Evolutionary conservation across 2,113 vertebrate genomes (phyloP).

Genomic region (Athene noctua): DNA sequence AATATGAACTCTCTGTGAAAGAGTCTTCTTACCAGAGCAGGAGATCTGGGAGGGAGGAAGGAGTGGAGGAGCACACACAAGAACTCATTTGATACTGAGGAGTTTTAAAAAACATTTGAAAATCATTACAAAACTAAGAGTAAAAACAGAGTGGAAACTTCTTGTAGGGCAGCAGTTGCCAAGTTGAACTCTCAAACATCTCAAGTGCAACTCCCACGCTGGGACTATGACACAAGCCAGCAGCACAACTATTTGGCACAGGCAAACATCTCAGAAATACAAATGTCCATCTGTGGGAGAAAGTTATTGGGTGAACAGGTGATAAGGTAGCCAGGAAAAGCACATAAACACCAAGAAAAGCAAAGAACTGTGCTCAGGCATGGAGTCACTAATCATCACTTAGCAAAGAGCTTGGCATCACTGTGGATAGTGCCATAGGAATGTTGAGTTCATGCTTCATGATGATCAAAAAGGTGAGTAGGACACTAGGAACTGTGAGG

Average conservation of each 20-base stretch:
- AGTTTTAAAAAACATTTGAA: neutral
- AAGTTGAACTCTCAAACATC: slow-evolving; percentile 16
- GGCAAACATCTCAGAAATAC: neutral
- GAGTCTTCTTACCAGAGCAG: neutral
- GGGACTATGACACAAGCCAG: slow-evolving; percentile 20
- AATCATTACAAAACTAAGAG: neutral
- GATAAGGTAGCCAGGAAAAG: slow-evolving; percentile 60
- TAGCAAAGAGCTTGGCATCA: neutral
- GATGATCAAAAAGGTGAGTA: neutral
- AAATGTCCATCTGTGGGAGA: slow-evolving; percentile 34
- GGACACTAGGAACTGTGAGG: neutral
- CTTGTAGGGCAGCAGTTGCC: neutral
- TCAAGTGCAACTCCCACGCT: slow-evolving; percentile 10
- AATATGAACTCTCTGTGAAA: neutral
- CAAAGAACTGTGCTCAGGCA: neutral
- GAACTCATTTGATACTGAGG: neutral
- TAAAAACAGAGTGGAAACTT: slow-evolving; percentile 18
- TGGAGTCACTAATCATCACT: neutral
- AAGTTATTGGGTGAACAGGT: slow-evolving; percentile 42
- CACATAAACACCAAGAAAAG: slow-evolving; percentile 34
- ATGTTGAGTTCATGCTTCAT: accelerated
- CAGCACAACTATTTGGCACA: slow-evolving; percentile 33
- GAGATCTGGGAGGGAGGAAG: neutral
- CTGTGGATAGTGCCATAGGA: neutral
- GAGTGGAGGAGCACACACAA: neutral